These are phyloP conservation scores for Pachycephus smyrnensis DNA, from an alignment of 2,888 invertebrate genomes.

Conservation along the genomic window DNA sequence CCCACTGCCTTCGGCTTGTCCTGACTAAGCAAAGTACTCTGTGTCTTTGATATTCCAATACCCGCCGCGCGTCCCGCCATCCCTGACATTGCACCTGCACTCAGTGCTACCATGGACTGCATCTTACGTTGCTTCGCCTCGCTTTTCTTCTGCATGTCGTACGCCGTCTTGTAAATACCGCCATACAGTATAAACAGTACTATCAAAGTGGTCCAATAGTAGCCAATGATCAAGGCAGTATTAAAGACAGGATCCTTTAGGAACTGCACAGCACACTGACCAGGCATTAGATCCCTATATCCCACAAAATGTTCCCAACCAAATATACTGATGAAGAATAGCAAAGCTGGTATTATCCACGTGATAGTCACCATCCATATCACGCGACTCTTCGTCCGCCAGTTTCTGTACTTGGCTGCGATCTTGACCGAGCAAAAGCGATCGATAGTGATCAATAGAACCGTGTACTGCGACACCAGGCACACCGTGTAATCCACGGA, in stretches of 20 bases:
- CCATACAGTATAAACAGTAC: slow-evolving; percentile 96
- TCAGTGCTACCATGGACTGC: slow-evolving; percentile 93
- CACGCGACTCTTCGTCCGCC: slow-evolving; percentile 94
- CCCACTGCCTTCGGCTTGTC: slow-evolving; percentile 76
- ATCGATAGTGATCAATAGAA: slow-evolving; percentile 97
- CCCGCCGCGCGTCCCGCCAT: slow-evolving; percentile 91
- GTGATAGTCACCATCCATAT: slow-evolving; percentile 96
- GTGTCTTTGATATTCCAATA: slow-evolving; percentile 84
- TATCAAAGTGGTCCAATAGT: slow-evolving; percentile 97
- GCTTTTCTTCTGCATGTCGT: slow-evolving; percentile 97
- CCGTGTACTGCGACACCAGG: slow-evolving; percentile 98
- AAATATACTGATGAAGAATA: slow-evolving; percentile 98
- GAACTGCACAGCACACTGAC: slow-evolving; percentile 96
- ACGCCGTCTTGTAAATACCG: slow-evolving; percentile 97
- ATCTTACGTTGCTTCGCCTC: slow-evolving; percentile 96
- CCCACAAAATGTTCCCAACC: slow-evolving; percentile 99
- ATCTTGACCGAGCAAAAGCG: slow-evolving; percentile 99
- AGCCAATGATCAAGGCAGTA: slow-evolving; percentile 94
- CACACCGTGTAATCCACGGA: slow-evolving; percentile 99
- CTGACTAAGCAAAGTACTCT: slow-evolving; percentile 75
- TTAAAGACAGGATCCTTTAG: slow-evolving; percentile 97
- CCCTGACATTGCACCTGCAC: slow-evolving; percentile 90
- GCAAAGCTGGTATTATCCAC: slow-evolving; percentile 95
- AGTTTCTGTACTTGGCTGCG: slow-evolving; percentile 95
- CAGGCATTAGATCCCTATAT: slow-evolving; percentile 85